phyloP scores from a whole-genome alignment of 2,797 vertebrate species.

The Melanotaenia nigrans region DNA sequence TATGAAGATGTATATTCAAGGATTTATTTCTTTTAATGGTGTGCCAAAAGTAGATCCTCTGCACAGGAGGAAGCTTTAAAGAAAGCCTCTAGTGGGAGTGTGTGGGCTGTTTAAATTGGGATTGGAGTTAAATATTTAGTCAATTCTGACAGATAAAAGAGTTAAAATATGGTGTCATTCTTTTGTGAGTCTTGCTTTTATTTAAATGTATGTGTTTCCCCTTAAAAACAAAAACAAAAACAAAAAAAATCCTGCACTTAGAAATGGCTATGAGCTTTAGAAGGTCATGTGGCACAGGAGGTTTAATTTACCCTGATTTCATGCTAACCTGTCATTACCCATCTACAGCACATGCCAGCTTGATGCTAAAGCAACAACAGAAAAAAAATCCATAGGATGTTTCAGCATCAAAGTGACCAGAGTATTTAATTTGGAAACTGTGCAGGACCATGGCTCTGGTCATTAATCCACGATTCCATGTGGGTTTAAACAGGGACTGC shows the following conservation, averaged over 20 bases:
- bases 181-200: conserved; percentile 30
- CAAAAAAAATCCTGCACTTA: background rate
- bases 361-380: background rate
- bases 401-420: conserved; percentile 37
- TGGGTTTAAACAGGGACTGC: conserved; percentile 1
- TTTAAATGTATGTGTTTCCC: conserved; percentile 5
- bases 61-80: conserved; percentile 47
- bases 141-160: conserved; percentile 37
- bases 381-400: conserved; percentile 18
- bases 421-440: conserved; percentile 27
- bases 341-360: conserved; percentile 36
- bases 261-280: conserved; percentile 11
- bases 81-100: conserved; percentile 36
- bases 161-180: background rate
- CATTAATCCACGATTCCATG: conserved; percentile 39
- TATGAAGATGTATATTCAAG: conserved; percentile 57
- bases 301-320: conserved; percentile 20
- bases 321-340: conserved; percentile 17
- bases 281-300: conserved; percentile 4
- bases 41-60: conserved; percentile 59
- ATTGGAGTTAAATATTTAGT: conserved; percentile 66
- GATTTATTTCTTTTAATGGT: conserved; percentile 62
- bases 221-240: background rate
- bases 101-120: conserved; percentile 40
- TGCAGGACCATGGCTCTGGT: conserved; percentile 15